Base-by-base conservation (phyloP, 2,113 vertebrate species). In the Planiliza haematocheilus region DNA sequence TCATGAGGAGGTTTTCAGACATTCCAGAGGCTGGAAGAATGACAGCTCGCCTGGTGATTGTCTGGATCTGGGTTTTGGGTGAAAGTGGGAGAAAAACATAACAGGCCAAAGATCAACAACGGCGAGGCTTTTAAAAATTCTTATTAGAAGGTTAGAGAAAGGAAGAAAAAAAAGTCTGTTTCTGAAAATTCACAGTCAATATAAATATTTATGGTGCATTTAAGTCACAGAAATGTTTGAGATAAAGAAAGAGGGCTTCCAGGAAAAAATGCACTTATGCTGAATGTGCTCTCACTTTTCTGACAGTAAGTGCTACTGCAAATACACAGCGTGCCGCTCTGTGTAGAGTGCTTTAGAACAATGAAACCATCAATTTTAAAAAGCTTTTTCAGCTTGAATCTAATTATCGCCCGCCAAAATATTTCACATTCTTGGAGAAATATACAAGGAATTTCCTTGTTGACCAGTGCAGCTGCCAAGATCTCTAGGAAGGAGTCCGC, bases 41-140 rank as follows among this genome's bases (percentile, higher is more conserved):
- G 89, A 91, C 83, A 89, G 85, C 82, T 87, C n/a, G 86, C 84
- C 90, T 91, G 91, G 82, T 77, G 83, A 90, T 87, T 48, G 89
- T 92, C 91, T 90, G 77, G 70, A 79, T 83, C 77, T 69, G 57
- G 82, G 51, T 74, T 86, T 67, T 82, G 61, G 83, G 75, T 34
- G 75, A 67, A 81, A 20, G 59, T 39, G 82, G 75, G 65, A 79
- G 70, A 77, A 83, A 82, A 42, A 37, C 84, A 81, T 59, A 36
- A 49, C 20, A 65, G 86, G 83, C 74, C 79, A 87, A 75, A 85
- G 82, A 86, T 82, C 78, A 84, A 85, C 69, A 52, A 70, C 76
- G 70, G 86, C 0, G 76, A 76, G 17, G 78, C 67, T 69, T 49
- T 70, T 20, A 63, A 81, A 80, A 83, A 72, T 86, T 83, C 60